Conservation (phyloP, 2,888 invertebrate species). For the Limnephilus marmoratus region DNA sequence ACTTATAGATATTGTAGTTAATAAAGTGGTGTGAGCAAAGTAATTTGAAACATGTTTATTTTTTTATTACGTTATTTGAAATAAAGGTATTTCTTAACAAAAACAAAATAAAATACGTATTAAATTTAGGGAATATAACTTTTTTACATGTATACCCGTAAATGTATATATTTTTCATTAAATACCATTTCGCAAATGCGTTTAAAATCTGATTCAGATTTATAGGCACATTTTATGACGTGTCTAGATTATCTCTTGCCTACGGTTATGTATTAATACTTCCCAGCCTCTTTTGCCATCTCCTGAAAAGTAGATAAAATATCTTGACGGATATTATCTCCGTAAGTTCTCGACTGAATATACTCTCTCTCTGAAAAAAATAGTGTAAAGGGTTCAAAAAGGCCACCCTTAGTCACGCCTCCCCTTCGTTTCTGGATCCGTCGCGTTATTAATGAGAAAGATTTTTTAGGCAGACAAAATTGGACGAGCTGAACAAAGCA, state of each 20-base stretch:
- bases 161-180: background rate
- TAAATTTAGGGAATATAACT: background rate
- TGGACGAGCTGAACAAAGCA: background rate
- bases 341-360: conserved; percentile 7
- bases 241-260: background rate
- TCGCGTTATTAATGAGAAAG: conserved; percentile 25
- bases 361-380: background rate
- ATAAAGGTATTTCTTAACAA: too few species aligned
- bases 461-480: conserved; percentile 21
- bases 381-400: background rate
- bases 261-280: background rate
- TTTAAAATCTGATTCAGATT: background rate
- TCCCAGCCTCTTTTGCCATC: background rate
- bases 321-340: background rate
- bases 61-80: too few species aligned
- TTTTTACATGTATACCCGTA: background rate
- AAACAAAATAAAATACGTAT: too few species aligned
- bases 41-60: too few species aligned
- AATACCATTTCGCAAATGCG: background rate
- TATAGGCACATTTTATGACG: background rate
- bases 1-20: too few species aligned
- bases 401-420: background rate
- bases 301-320: background rate
- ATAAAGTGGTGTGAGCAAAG: too few species aligned
- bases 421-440: background rate